phyloP scores from a whole-genome alignment of 2,888 invertebrate species.

The Chelonus formosanus region DNA sequence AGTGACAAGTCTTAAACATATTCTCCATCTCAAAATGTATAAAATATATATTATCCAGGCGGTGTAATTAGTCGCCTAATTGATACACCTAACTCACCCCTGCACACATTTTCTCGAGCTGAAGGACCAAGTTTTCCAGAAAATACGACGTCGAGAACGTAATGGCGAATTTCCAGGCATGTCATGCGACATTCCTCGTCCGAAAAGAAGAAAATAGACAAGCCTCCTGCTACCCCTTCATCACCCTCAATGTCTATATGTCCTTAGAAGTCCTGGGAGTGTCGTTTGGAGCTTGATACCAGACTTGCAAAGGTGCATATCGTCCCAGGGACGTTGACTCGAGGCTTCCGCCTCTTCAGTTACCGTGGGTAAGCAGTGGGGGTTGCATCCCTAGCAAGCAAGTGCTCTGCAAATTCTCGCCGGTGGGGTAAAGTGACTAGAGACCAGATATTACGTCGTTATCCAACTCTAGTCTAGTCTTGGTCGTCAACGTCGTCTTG shows the following conservation, averaged over 20 bases:
- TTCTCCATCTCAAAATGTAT: background rate
- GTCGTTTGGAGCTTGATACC: constrained; percentile 18
- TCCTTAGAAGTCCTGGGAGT: constrained; percentile 31
- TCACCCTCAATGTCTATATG: background rate
- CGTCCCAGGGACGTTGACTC: constrained; percentile 54
- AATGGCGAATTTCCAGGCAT: constrained; percentile 20
- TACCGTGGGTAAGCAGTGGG: background rate
- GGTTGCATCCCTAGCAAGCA: background rate
- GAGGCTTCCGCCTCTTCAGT: constrained; percentile 19
- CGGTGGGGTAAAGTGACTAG: no score
- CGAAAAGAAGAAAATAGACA: constrained; percentile 8
- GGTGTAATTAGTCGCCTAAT: constrained; percentile 15
- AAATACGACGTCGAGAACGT: constrained; percentile 6
- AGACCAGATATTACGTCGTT: constrained; percentile 46
- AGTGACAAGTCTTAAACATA: constrained; percentile 21
- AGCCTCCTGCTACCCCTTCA: background rate
- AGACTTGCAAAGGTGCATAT: constrained; percentile 29
- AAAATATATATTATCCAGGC: constrained; percentile 1
- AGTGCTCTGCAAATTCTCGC: no score
- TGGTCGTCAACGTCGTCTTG: constrained; percentile 37
- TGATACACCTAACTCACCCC: background rate
- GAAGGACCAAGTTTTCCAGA: background rate
- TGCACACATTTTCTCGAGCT: background rate
- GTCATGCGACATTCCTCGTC: constrained; percentile 16
- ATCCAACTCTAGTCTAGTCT: constrained; percentile 23